Evolutionary conservation across 2,888 invertebrate species (phyloP).

Genomic region (Melinopterus prodromus): DNA sequence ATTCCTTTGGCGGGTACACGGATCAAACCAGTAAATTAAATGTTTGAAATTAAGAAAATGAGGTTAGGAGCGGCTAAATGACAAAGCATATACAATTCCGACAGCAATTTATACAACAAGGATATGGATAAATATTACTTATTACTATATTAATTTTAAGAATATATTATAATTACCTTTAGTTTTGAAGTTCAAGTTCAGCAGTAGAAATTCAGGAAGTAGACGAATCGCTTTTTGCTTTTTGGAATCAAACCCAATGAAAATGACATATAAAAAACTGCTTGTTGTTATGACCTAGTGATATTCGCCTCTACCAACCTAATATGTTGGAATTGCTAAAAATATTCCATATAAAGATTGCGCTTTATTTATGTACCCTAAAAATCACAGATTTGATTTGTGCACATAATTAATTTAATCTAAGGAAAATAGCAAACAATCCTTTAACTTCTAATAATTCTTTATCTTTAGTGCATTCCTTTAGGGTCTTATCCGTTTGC

Average conservation of each 20-base stretch:
- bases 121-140: neutral
- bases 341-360: neutral
- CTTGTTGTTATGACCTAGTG: conserved; percentile 19
- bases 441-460: too few species aligned
- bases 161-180: neutral
- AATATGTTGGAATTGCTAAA: neutral
- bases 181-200: neutral
- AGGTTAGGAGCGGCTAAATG: conserved; percentile 23
- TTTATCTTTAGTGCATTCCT: too few species aligned
- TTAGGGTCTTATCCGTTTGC: too few species aligned
- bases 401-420: too few species aligned
- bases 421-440: too few species aligned
- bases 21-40: too few species aligned
- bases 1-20: too few species aligned
- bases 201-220: neutral
- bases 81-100: conserved; percentile 11
- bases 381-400: too few species aligned
- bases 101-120: neutral
- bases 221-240: neutral
- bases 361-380: neutral
- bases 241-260: neutral
- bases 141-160: too few species aligned
- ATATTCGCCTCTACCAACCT: neutral
- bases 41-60: neutral
- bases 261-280: neutral